phyloP scores from a whole-genome alignment of 2,113 vertebrate species.

The Clupea harengus region DNA sequence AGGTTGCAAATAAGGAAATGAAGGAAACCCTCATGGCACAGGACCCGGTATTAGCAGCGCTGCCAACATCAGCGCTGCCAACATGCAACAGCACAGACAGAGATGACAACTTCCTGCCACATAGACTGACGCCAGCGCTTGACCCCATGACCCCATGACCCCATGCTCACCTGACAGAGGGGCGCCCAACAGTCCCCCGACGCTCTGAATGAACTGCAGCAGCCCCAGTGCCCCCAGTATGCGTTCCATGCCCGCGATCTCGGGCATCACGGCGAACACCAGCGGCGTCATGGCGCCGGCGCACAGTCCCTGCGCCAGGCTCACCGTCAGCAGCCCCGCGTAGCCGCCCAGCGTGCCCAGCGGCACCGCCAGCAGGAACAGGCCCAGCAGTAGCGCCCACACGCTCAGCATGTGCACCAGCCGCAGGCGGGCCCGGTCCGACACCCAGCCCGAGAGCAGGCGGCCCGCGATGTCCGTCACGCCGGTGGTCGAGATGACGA shows the following conservation, averaged over 20 bases:
- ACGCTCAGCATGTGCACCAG: conserved; percentile 66
- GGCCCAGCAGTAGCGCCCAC: conserved; percentile 74
- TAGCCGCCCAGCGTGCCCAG: conserved; percentile 68
- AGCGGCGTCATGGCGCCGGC: conserved; percentile 82
- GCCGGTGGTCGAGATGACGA: conserved; percentile 78
- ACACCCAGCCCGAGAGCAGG: conserved; percentile 77
- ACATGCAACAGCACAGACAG: neutral
- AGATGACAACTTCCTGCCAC: neutral
- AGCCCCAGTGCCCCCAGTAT: conserved; percentile 80
- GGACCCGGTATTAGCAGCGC: too few relatives aligned
- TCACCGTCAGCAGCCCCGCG: conserved; percentile 60
- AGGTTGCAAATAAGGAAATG: neutral
- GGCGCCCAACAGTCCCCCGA: conserved; percentile 78
- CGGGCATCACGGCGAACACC: conserved; percentile 76
- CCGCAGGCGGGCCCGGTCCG: conserved; percentile 68
- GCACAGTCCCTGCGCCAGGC: conserved; percentile 80
- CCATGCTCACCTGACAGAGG: conserved; percentile 81
- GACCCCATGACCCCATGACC: too few relatives aligned
- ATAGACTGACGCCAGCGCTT: neutral
- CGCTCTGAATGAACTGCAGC: conserved; percentile 84
- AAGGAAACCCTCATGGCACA: neutral
- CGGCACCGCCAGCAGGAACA: conserved; percentile 73
- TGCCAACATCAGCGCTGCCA: neutral
- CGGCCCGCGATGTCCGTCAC: conserved; percentile 79
- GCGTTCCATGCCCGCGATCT: conserved; percentile 74